These are phyloP conservation scores for Excalfactoria chinensis DNA, from an alignment of 2,113 vertebrate genomes.

Conservation along the genomic window DNA sequence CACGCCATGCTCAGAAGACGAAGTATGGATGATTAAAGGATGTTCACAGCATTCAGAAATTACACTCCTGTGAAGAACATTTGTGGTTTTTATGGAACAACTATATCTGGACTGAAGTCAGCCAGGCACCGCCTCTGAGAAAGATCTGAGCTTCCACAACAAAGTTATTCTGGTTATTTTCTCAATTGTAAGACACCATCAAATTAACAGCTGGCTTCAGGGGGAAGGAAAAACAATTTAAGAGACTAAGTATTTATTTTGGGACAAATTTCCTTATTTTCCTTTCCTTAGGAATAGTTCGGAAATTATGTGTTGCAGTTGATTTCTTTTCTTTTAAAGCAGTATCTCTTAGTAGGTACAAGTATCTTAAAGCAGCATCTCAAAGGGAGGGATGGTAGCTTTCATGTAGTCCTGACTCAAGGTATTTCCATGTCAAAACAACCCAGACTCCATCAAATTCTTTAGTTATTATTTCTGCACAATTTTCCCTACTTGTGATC, in stretches of 20 bases:
- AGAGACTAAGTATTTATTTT: background rate
- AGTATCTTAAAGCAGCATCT: background rate
- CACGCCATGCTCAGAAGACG: background rate
- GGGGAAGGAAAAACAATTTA: background rate
- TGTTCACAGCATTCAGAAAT: background rate
- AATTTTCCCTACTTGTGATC: background rate
- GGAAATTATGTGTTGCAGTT: background rate
- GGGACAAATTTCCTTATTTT: background rate
- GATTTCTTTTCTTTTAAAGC: background rate
- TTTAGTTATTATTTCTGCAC: background rate
- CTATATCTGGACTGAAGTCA: background rate
- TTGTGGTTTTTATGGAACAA: background rate
- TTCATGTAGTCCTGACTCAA: background rate
- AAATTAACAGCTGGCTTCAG: background rate
- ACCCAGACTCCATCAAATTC: background rate
- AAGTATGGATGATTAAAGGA: constrained; percentile 14
- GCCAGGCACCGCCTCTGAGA: background rate
- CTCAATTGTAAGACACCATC: background rate
- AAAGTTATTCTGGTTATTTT: background rate
- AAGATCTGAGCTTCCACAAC: background rate
- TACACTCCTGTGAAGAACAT: background rate
- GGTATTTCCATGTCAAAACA: background rate
- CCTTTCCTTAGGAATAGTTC: background rate
- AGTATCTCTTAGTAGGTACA: background rate
- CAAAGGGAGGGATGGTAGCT: background rate